Base-by-base conservation (phyloP, 1,140 invertebrate species). In the Papilio dardanus region DNA sequence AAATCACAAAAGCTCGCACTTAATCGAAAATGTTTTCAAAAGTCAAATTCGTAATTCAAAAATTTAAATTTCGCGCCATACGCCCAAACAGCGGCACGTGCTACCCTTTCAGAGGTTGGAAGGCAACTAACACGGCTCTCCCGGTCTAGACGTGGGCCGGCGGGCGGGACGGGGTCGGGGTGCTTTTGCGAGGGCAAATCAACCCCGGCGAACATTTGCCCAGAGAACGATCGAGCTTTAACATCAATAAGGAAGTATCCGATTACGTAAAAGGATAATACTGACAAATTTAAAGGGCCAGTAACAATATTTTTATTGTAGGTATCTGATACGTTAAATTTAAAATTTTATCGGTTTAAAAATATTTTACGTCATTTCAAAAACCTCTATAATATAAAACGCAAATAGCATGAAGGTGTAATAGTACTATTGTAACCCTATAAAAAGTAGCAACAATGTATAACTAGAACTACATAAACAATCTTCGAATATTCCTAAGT, bases 61-160 rank as follows among this genome's bases (percentile, higher is more conserved):
- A 24, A 71, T 88, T 88, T 76, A 81, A 89, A 90, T 83, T 89
- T 90, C 84, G 86, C 90, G 89, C 84, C 83, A 86, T 83, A 58
- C 42, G 30, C 24, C 50, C 10, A 42, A 21, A 74, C 42, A 73
- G 40, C 71, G 74, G 19, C 12, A 88, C 86, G 82, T 77, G 83
- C 84, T 81, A 66, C 76, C 80, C 81, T 74, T 50, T 7, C 79
- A 79, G 77, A 74, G 75, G 78, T 71, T 74, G 74, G 78, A 77
- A 78, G 76, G 50, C 77, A 82, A 92, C 90, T 92, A 77, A 83
- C 77, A 74, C 74, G 77, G 67, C 81, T 79, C 71, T 74, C 75
- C 37, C 77, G 80, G 86, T 89, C 87, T 89, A 89, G 88, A 90
- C 88, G 82, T 81, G 76, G 81, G 83, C 77, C 78, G 79, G 76